phyloP scores from a whole-genome alignment of 30 jellyfish, hydroid and myxozoan species.

The Mastigias papua region DNA sequence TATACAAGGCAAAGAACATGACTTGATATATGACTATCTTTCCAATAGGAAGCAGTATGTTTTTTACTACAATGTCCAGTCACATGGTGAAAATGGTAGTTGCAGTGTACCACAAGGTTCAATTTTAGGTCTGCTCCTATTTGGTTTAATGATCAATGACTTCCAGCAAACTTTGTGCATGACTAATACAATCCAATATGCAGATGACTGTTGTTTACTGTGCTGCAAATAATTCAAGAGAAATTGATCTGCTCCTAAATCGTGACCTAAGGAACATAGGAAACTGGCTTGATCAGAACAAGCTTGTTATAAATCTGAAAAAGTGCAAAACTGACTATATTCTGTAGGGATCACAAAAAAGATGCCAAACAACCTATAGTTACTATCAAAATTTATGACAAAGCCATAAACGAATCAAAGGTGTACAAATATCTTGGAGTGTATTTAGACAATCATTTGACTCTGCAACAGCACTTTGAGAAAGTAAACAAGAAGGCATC shows the following conservation, averaged over 20 bases:
- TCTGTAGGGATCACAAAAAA: not conserved
- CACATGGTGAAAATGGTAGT: too few species aligned
- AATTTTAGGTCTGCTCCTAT: constrained; percentile 49
- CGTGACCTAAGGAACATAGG: not conserved
- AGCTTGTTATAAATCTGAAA: constrained; percentile 1
- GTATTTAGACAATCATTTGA: constrained; percentile 59
- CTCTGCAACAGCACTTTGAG: constrained; percentile 49
- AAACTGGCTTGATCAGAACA: constrained; percentile 45
- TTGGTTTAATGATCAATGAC: too few species aligned
- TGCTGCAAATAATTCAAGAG: constrained; percentile 22
- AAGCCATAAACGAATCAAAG: constrained; percentile 37
- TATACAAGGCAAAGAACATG: too few species aligned
- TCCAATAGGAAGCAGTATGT: too few species aligned
- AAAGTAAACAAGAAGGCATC: constrained; percentile 36
- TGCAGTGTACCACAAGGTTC: too few species aligned
- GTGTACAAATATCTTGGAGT: constrained; percentile 60
- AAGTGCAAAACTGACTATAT: constrained; percentile 12
- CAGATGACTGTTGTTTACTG: constrained; percentile 58
- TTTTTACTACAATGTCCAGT: too few species aligned
- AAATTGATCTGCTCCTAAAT: constrained; percentile 38
- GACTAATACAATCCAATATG: constrained; percentile 19
- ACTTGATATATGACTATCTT: too few species aligned
- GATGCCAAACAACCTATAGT: constrained; percentile 42
- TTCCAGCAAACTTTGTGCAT: constrained; percentile 1
- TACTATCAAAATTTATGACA: constrained; percentile 35